These are phyloP conservation scores for Campylorhamphus procurvoides DNA, from an alignment of 2,113 vertebrate species.

Conservation along the genomic window DNA sequence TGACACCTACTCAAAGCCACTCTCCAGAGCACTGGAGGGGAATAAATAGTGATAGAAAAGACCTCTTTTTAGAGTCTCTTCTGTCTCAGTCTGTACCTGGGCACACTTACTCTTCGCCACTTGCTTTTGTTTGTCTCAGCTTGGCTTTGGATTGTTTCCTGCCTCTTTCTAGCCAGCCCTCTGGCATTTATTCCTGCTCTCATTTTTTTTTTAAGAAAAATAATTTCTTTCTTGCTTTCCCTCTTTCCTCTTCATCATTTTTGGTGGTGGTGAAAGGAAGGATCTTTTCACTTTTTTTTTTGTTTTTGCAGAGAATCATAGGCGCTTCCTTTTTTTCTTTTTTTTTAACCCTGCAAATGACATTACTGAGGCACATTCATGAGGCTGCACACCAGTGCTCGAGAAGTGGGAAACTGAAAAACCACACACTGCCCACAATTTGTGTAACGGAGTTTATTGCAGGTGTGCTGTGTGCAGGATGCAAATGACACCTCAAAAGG, in stretches of 20 bases:
- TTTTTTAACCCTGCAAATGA: background rate
- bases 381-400: background rate
- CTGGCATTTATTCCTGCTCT: background rate
- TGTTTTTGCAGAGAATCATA: background rate
- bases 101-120: background rate
- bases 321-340: background rate
- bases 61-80: background rate
- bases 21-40: accelerated
- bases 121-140: background rate
- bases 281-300: background rate
- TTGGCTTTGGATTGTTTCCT: background rate
- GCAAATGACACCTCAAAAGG: background rate
- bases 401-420: background rate
- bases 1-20: background rate
- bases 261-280: background rate
- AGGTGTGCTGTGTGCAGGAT: background rate
- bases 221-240: background rate
- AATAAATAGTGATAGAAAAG: background rate
- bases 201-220: background rate
- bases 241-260: background rate
- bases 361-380: background rate
- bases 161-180: background rate
- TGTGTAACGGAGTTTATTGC: background rate
- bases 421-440: accelerated
- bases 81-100: background rate